Conservation (phyloP, 2,797 vertebrate genomes). For the Rhadinocentrus ornatus region DNA sequence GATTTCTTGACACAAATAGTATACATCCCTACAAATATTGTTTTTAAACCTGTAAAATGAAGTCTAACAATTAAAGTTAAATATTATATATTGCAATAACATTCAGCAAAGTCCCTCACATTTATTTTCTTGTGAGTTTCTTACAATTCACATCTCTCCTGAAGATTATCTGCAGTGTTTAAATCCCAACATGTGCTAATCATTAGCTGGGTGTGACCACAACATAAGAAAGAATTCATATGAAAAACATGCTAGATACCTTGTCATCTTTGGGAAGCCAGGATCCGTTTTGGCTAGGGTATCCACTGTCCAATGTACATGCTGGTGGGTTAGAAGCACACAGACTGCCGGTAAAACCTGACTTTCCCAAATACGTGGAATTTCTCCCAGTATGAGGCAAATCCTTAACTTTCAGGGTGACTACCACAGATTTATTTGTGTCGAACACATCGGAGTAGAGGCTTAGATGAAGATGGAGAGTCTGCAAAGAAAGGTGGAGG, state of each 20-base stretch:
- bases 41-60: neutral
- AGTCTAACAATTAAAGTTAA: neutral
- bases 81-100: neutral
- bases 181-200: neutral
- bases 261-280: conserved; percentile 88
- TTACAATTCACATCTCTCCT: neutral
- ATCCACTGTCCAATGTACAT: conserved; percentile 85
- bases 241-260: conserved; percentile 61
- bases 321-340: conserved; percentile 78
- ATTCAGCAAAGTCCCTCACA: neutral
- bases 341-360: conserved; percentile 72
- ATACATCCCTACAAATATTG: neutral
- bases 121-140: neutral
- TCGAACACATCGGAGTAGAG: conserved; percentile 63
- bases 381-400: conserved; percentile 44
- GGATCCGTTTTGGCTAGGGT: conserved; percentile 80
- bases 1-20: neutral
- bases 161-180: conserved; percentile 1
- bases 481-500: conserved; percentile 73
- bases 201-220: conserved; percentile 19
- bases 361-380: conserved; percentile 48
- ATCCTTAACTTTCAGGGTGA: conserved; percentile 46
- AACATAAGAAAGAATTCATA: neutral
- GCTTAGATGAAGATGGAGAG: conserved; percentile 48
- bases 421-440: conserved; percentile 46